These are phyloP conservation scores for Moxostoma hubbsi DNA, from an alignment of 2,797 vertebrate species.

Conservation along the genomic window DNA sequence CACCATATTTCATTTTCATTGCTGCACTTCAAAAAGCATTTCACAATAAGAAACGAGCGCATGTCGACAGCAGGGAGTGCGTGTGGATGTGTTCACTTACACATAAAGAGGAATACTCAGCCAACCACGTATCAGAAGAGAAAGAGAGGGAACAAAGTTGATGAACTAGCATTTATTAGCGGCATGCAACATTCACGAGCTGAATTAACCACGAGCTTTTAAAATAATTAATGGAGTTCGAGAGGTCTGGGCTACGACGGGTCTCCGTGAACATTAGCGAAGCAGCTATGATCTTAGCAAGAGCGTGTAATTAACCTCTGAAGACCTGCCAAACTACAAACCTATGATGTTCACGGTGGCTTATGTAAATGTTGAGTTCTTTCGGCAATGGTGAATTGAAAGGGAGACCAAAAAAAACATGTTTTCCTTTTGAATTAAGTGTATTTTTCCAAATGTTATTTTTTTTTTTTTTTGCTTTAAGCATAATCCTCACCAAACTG, in stretches of 20 bases:
- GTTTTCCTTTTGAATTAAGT: too few species aligned
- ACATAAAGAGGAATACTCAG: slow-evolving; percentile 58
- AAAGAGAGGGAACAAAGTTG: slow-evolving; percentile 63
- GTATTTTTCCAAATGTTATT: too few species aligned
- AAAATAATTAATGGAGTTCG: slow-evolving; percentile 78
- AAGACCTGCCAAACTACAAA: slow-evolving; percentile 60
- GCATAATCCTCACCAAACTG: too few species aligned
- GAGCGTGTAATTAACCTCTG: slow-evolving; percentile 78
- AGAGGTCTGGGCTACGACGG: slow-evolving; percentile 66
- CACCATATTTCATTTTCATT: slow-evolving; percentile 35
- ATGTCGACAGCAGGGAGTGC: slow-evolving; percentile 27
- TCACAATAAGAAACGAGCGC: slow-evolving; percentile 26
- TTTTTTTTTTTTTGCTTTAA: too few species aligned
- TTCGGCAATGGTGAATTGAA: too few species aligned
- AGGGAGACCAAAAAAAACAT: too few species aligned
- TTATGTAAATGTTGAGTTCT: too few species aligned
- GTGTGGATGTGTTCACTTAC: slow-evolving; percentile 47
- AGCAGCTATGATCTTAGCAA: slow-evolving; percentile 75
- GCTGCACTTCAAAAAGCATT: slow-evolving; percentile 29
- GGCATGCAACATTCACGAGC: slow-evolving; percentile 79
- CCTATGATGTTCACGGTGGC: too few species aligned
- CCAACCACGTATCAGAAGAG: slow-evolving; percentile 10
- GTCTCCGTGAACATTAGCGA: slow-evolving; percentile 75
- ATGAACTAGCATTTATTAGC: slow-evolving; percentile 82
- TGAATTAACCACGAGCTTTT: slow-evolving; percentile 77